A percentile compares a stretch with the other conserved stretches of the same genome.
Evolutionary conservation across 2,797 vertebrate genomes (phyloP).

Genomic region (Macroramphosus scolopax): DNA sequence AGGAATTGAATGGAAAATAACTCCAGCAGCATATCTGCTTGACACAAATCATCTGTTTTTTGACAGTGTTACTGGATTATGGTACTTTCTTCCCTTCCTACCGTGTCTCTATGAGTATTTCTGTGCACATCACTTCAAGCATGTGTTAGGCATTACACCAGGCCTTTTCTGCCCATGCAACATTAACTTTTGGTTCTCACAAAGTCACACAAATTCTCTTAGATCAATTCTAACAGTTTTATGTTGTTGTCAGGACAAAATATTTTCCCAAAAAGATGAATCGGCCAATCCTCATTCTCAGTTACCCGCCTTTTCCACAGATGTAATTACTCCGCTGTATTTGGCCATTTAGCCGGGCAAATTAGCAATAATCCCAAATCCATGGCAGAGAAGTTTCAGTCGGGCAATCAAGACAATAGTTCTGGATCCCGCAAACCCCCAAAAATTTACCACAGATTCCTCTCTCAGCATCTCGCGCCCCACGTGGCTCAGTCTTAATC

Average conservation of each 20-base stretch:
- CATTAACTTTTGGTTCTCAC: conserved; percentile 1
- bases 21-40: no score
- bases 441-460: conserved; percentile 38
- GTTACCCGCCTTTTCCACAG: conserved; percentile 4
- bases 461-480: conserved; percentile 40
- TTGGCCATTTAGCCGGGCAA: conserved; percentile 42
- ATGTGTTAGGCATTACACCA: conserved; percentile 13
- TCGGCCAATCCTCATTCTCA: background rate
- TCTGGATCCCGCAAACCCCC: conserved; percentile 33
- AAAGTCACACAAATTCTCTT: conserved; percentile 1
- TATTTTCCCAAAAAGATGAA: no score
- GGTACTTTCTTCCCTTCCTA: background rate
- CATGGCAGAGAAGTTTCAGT: conserved; percentile 31
- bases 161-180: conserved; percentile 1
- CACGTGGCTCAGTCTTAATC: conserved; percentile 61
- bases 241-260: conserved; percentile 17
- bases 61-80: background rate
- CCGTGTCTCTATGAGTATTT: no score
- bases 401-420: conserved; percentile 51
- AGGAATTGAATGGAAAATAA: no score
- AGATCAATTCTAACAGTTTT: background rate
- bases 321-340: conserved; percentile 47
- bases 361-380: conserved; percentile 61
- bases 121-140: no score
- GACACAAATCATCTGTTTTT: no score